phyloP scores from a whole-genome alignment of 2,888 invertebrate species.

The Phalera bucephala region DNA sequence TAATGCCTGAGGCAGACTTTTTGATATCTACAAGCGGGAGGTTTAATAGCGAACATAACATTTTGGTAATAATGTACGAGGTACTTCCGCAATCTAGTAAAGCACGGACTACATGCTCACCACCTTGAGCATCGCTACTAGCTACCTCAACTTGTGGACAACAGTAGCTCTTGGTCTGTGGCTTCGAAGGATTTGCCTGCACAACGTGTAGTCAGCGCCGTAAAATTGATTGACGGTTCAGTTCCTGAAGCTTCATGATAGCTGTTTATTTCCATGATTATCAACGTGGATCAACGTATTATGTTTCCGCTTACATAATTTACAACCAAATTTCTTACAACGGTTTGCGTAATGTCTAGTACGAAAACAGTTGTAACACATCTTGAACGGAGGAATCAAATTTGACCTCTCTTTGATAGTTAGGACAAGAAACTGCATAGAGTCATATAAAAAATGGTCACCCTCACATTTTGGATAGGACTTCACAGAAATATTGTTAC shows the following conservation, averaged over 20 bases:
- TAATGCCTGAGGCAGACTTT: no score
- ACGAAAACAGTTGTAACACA: slow-evolving; percentile 27
- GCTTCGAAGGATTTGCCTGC: no score
- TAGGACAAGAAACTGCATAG: slow-evolving; percentile 6
- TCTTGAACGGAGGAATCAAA: slow-evolving; percentile 10
- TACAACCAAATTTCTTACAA: slow-evolving; percentile 10
- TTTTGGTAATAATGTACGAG: slow-evolving; percentile 10
- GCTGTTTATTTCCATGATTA: no score
- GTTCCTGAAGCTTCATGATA: no score
- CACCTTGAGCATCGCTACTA: no score
- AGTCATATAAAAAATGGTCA: slow-evolving; percentile 4
- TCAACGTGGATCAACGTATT: slow-evolving; percentile 8
- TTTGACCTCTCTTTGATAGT: slow-evolving; percentile 1
- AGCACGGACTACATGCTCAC: slow-evolving; percentile 2
- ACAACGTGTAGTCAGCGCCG: no score
- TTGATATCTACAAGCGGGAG: no score
- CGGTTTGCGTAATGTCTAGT: slow-evolving; percentile 20
- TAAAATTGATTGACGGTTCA: no score
- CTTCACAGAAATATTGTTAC: neutral
- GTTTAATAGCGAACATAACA: no score
- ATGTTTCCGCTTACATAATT: slow-evolving; percentile 11
- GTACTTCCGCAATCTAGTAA: slow-evolving; percentile 10
- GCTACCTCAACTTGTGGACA: no score
- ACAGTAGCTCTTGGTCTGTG: no score
- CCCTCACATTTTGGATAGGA: slow-evolving; percentile 4